Conservation (phyloP, 2,113 vertebrate species). For the Saguinus midas region DNA sequence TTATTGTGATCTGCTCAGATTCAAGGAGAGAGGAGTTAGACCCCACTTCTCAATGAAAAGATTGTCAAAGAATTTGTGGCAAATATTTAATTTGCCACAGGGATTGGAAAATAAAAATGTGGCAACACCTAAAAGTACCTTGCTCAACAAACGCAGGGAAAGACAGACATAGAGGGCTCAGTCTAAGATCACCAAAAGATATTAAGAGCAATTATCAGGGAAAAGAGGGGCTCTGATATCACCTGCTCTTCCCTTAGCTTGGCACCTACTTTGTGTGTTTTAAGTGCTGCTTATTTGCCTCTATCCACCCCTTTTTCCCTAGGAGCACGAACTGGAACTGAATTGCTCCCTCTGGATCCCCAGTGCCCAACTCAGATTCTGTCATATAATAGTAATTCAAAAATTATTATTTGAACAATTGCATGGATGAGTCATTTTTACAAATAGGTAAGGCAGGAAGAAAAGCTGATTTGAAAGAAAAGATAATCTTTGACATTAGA, state of each 20-base stretch:
- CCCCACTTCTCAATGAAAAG: not conserved
- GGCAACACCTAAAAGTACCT: not conserved
- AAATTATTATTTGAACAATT: not conserved
- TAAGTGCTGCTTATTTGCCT: not conserved
- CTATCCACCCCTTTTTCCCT: not conserved
- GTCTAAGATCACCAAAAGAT: not conserved
- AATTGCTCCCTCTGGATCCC: not conserved
- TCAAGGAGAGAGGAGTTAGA: not conserved
- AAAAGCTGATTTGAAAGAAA: conserved; percentile 7
- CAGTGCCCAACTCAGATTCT: not conserved
- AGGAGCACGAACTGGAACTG: not conserved
- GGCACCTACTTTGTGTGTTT: not conserved
- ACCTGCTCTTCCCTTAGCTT: not conserved
- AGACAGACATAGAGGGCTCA: too few relatives aligned
- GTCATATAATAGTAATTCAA: not conserved
- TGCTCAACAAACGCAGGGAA: not conserved
- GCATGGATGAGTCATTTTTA: not conserved
- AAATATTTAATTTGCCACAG: not conserved
- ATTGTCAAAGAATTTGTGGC: not conserved
- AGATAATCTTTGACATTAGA: not conserved
- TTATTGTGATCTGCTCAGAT: not conserved
- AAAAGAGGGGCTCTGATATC: not conserved
- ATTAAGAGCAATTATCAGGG: not conserved
- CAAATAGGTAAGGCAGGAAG: not conserved
- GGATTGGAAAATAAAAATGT: not conserved